Evolutionary conservation across 37 sponge, comb jelly and placozoan species (phyloP).

Genomic region (Halisarca cf. caerulea): DNA sequence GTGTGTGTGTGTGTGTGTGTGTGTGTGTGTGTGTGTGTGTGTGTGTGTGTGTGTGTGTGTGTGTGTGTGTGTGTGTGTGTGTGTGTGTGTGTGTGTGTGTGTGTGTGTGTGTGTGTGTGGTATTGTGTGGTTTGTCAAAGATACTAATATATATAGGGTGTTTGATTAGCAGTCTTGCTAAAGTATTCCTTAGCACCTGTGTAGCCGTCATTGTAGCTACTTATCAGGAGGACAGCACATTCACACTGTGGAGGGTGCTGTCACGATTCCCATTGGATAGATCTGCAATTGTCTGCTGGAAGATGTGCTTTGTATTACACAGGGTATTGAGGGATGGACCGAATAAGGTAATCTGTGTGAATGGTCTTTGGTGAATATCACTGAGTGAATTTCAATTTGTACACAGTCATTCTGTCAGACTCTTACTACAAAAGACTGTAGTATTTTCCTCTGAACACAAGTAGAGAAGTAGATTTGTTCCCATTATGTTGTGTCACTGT

Average conservation of each 20-base stretch:
- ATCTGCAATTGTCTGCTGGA: conserved; percentile 74
- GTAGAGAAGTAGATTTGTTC: too few relatives aligned
- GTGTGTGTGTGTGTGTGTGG: conserved; percentile 15
- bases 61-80: conserved; percentile 1
- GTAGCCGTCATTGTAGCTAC: conserved; percentile 79
- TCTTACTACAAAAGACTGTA: too few relatives aligned
- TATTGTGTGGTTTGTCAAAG: neutral
- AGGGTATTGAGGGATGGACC: conserved; percentile 83
- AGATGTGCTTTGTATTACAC: conserved; percentile 82
- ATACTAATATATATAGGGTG: too few relatives aligned
- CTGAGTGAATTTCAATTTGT: neutral
- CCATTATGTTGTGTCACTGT: too few relatives aligned
- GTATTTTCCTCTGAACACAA: too few relatives aligned
- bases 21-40: conserved; percentile 14
- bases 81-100: conserved; percentile 28
- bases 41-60: neutral
- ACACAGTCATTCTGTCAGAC: neutral
- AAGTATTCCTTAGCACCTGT: neutral
- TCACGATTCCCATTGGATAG: conserved; percentile 43
- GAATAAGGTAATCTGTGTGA: conserved; percentile 52
- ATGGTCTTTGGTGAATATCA: too few relatives aligned
- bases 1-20: conserved; percentile 24
- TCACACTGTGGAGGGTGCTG: conserved; percentile 72
- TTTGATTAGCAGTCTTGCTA: too few relatives aligned
- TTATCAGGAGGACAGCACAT: conserved; percentile 78